phyloP scores from a whole-genome alignment of 2,113 vertebrate genomes.

The Antechinus stuartii region DNA sequence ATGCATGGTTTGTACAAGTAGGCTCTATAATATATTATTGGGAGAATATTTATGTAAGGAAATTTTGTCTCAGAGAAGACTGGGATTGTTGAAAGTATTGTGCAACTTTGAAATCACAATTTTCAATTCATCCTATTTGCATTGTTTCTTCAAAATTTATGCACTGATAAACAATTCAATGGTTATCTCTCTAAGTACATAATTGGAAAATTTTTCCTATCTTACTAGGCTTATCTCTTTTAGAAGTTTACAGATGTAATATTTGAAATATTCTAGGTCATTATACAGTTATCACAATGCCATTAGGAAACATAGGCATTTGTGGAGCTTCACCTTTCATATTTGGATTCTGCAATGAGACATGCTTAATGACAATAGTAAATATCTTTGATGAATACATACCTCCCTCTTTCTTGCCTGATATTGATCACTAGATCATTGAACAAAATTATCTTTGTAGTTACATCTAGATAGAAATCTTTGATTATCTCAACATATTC shows the following conservation, averaged over 20 bases:
- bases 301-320: neutral
- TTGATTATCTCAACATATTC: neutral
- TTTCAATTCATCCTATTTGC: neutral
- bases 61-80: neutral
- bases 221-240: neutral
- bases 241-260: neutral
- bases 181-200: neutral
- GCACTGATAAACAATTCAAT: neutral
- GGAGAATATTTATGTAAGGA: neutral
- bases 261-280: neutral
- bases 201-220: neutral
- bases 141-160: neutral
- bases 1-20: too few relatives aligned
- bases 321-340: neutral
- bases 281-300: neutral
- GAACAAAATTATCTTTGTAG: neutral
- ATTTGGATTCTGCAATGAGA: neutral
- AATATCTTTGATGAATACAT: neutral
- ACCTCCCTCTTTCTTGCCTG: neutral
- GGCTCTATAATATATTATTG: neutral
- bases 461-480: neutral
- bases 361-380: neutral
- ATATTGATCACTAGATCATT: neutral
- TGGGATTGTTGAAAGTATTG: neutral
- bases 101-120: neutral